These are phyloP conservation scores for Apostichopus californicus DNA, from an alignment of 35 echinoderm and acorn worm species.

Conservation along the genomic window DNA sequence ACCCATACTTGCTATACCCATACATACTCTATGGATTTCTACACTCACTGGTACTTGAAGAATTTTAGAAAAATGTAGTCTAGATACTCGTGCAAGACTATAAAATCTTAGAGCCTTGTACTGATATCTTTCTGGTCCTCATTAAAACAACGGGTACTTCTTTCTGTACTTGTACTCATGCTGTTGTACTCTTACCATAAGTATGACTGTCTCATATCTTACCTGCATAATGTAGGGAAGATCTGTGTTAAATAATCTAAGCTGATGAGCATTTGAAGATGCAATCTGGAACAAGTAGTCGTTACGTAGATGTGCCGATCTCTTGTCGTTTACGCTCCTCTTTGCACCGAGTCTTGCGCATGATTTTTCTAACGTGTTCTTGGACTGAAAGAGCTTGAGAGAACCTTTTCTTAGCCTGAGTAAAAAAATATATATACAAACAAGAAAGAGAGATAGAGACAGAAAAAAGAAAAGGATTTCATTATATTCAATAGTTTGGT, in stretches of 20 bases:
- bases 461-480: background rate
- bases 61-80: too few relatives aligned
- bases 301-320: slow-evolving; percentile 85
- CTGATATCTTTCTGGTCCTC: too few relatives aligned
- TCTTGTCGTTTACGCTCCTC: slow-evolving; percentile 69
- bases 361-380: slow-evolving; percentile 65
- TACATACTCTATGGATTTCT: too few relatives aligned
- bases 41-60: too few relatives aligned
- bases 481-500: too few relatives aligned
- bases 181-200: too few relatives aligned
- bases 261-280: slow-evolving; percentile 89
- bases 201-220: background rate
- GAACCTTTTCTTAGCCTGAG: slow-evolving; percentile 87
- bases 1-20: too few relatives aligned
- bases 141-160: too few relatives aligned
- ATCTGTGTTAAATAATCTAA: slow-evolving; percentile 70
- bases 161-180: too few relatives aligned
- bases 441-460: background rate
- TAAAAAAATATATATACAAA: background rate
- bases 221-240: slow-evolving; percentile 82
- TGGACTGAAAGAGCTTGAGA: slow-evolving; percentile 87
- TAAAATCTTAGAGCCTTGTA: too few relatives aligned
- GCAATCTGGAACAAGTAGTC: slow-evolving; percentile 83
- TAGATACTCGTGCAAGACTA: too few relatives aligned
- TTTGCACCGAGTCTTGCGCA: slow-evolving; percentile 66